phyloP scores from a whole-genome alignment of 2,797 vertebrate species.

The Typhlichthys subterraneus region DNA sequence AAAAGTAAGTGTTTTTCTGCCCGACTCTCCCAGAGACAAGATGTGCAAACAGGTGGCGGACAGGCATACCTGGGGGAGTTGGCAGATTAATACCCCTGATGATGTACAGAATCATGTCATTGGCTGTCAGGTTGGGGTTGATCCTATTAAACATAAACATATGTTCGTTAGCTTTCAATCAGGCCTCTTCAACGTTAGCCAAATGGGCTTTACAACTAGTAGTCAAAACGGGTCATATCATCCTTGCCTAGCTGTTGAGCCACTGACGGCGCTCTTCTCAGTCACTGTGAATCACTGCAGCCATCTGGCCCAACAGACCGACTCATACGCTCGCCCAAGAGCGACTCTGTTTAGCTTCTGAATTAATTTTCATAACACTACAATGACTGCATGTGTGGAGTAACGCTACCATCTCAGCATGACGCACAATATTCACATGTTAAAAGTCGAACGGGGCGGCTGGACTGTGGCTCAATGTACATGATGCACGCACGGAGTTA shows the following conservation, averaged over 20 bases:
- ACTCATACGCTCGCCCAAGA: constrained; percentile 17
- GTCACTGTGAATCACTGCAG: constrained; percentile 39
- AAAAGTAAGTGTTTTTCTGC: background rate
- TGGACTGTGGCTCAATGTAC: no score
- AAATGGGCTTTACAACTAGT: constrained; percentile 22
- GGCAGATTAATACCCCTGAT: constrained; percentile 84
- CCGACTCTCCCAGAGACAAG: background rate
- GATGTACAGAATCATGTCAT: constrained; percentile 85
- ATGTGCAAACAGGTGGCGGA: constrained; percentile 6
- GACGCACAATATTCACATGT: background rate
- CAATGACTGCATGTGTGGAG: background rate
- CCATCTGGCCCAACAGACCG: constrained; percentile 9
- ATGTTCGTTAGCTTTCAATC: constrained; percentile 23
- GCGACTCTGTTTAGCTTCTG: constrained; percentile 5
- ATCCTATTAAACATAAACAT: constrained; percentile 65
- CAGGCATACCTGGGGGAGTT: constrained; percentile 79
- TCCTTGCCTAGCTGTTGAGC: constrained; percentile 36
- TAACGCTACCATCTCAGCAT: background rate
- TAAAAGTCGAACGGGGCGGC: no score
- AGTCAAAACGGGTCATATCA: constrained; percentile 38
- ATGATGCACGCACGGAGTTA: no score
- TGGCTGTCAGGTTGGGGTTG: constrained; percentile 78
- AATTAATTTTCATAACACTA: constrained; percentile 21
- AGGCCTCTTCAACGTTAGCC: constrained; percentile 18
- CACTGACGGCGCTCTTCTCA: constrained; percentile 27